These are phyloP conservation scores for Leptocoma aspasia DNA, from an alignment of 2,113 vertebrate species.

Conservation along the genomic window DNA sequence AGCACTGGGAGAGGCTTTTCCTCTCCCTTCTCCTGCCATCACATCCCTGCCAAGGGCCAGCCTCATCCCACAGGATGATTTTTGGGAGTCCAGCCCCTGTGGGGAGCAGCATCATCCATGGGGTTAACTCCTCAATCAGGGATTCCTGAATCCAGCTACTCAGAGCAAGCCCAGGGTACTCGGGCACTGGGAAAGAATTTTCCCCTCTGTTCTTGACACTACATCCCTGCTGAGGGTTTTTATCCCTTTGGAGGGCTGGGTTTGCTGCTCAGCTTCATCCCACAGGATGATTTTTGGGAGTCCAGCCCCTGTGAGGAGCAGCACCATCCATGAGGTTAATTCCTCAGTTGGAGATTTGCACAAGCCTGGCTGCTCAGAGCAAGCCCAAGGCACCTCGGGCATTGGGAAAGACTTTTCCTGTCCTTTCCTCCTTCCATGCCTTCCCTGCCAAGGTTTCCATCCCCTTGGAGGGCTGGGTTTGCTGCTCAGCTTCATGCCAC, in stretches of 20 bases:
- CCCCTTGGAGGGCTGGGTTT: background rate
- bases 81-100: background rate
- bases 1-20: background rate
- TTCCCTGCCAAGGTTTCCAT: background rate
- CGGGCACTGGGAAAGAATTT: background rate
- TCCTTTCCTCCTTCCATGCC: rapidly evolving
- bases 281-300: background rate
- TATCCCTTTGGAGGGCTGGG: background rate
- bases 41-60: no score
- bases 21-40: background rate
- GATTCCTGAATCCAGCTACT: no score
- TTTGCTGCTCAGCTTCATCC: background rate
- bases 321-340: background rate
- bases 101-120: background rate
- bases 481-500: background rate
- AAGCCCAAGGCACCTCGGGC: background rate
- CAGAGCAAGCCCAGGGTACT: no score
- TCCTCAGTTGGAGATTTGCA: no score
- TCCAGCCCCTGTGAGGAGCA: rapidly evolving
- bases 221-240: background rate
- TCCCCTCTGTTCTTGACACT: no score
- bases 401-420: background rate
- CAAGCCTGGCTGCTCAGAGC: no score
- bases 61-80: background rate
- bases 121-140: background rate